Percentiles rank a stretch among this genome's conserved stretches.
Conservation (phyloP, 1,140 invertebrate species). For the Cyrtorhinus lividipennis region DNA sequence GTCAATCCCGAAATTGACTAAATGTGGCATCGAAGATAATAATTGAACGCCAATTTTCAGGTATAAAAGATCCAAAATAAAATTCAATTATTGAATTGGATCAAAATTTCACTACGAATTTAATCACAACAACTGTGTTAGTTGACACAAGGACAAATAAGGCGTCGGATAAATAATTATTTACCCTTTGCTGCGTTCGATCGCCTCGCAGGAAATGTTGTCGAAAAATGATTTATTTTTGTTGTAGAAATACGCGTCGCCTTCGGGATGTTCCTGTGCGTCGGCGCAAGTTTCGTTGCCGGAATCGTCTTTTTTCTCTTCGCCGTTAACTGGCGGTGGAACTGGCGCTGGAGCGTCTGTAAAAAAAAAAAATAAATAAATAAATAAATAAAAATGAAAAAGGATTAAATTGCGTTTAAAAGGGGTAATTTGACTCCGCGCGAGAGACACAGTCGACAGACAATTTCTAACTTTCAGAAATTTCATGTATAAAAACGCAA, state of each 20-base stretch:
- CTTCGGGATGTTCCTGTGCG: slow-evolving; percentile 42
- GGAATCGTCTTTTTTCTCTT: slow-evolving; percentile 67
- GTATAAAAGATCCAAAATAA: too few relatives aligned
- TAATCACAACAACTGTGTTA: too few relatives aligned
- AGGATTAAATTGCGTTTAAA: slow-evolving; percentile 13
- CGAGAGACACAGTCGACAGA: too few relatives aligned
- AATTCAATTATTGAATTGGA: too few relatives aligned
- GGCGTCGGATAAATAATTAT: slow-evolving; percentile 19
- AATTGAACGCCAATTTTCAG: too few relatives aligned
- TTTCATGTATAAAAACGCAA: too few relatives aligned
- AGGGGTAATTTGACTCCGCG: too few relatives aligned
- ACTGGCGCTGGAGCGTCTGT: slow-evolving; percentile 28
- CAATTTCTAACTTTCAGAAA: too few relatives aligned
- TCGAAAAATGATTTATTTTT: slow-evolving; percentile 98
- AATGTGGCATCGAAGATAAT: too few relatives aligned
- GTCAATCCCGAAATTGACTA: too few relatives aligned
- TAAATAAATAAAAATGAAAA: slow-evolving; percentile 15
- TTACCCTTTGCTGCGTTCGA: slow-evolving; percentile 75
- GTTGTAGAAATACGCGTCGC: slow-evolving; percentile 70
- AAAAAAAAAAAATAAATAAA: slow-evolving; percentile 23
- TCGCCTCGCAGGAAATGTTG: slow-evolving; percentile 95
- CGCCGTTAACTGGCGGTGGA: slow-evolving; percentile 38
- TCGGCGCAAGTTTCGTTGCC: slow-evolving; percentile 69
- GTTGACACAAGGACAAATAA: too few relatives aligned
- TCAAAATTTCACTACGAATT: too few relatives aligned